Evolutionary conservation across 2,797 vertebrate genomes (phyloP), one percentile per base, ranked within the genome.

Genomic region (Furcifer pardalis): DNA sequence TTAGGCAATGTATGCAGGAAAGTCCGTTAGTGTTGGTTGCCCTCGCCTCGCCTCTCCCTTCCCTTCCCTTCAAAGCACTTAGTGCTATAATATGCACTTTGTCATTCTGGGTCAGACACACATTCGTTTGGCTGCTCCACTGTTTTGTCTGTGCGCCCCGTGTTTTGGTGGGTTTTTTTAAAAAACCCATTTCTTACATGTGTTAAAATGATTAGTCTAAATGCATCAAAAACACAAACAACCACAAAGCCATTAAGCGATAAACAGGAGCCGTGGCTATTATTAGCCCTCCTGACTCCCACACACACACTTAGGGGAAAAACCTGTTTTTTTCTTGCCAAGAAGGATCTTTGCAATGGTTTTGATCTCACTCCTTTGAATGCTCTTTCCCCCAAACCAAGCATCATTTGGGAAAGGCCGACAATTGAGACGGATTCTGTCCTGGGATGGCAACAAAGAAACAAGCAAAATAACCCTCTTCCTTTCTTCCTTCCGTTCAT

Each of bases 91-190:
- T 87, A 85, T 60, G 76, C 10, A 69, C 3, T 25, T 66, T 76
- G 37, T 12, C 46, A 44, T 82, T 84, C 0, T 0, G 46, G 59
- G 66, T 87, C 84, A 89, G 62, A 83, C 27, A 77, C 65, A 27
- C 80, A 88, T 85, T 52, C 66, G 35, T 35, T n/a, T n/a, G n/a
- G n/a, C 1, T 78, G 71, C 17, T 1, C 13, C 3, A 0, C 79
- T 7, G 25, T 69, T 85, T 15, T 35, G 90, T 85, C 37, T 13
- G 2, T 12, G 17, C 5, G 4, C 4, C 4, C 7, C 12, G 65
- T 17, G 23, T 72, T 49, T 91, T 83, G 69, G 71, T 63, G n/a
- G n/a, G n/a, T 86, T 89, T 77, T n/a, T n/a, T n/a, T n/a, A n/a
- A n/a, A n/a, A n/a, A n/a, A n/a, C n/a, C n/a, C 77, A 30, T 52